A percentile compares a stretch with the other conserved stretches of the same genome.
These are phyloP conservation scores for Tachuris rubrigastra DNA, from an alignment of 2,113 vertebrate genomes.

Conservation along the genomic window DNA sequence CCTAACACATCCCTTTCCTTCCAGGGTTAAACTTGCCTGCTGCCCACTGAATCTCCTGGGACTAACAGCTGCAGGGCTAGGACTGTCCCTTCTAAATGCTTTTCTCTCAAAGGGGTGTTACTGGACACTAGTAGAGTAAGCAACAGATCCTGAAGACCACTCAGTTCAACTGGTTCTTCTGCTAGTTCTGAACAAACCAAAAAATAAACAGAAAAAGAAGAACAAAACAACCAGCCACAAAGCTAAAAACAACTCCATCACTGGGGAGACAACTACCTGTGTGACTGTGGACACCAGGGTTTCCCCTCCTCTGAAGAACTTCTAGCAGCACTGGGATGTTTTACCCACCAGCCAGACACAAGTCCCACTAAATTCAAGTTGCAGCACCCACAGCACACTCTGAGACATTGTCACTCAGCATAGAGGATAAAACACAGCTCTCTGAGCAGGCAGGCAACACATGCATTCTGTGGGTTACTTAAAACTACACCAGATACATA, in stretches of 20 bases:
- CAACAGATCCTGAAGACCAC: neutral
- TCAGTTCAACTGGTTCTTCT: neutral
- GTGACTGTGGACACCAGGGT: neutral
- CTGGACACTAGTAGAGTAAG: neutral
- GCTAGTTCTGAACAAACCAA: neutral
- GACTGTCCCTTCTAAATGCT: neutral
- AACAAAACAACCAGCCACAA: neutral
- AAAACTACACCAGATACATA: neutral
- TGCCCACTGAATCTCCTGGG: neutral
- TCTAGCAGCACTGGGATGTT: neutral
- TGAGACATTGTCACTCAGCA: neutral
- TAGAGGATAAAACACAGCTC: neutral
- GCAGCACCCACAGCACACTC: neutral
- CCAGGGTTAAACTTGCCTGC: neutral
- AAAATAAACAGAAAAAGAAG: neutral
- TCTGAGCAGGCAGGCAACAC: neutral
- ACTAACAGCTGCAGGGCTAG: neutral
- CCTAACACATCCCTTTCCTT: neutral
- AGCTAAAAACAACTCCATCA: neutral
- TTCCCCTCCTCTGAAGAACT: neutral
- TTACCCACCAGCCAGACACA: neutral
- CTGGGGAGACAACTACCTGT: neutral
- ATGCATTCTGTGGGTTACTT: neutral
- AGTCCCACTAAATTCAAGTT: neutral
- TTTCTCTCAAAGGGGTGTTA: neutral